Evolutionary conservation across 1,140 invertebrate genomes (phyloP).

Genomic region (Armadillidium nasatum): DNA sequence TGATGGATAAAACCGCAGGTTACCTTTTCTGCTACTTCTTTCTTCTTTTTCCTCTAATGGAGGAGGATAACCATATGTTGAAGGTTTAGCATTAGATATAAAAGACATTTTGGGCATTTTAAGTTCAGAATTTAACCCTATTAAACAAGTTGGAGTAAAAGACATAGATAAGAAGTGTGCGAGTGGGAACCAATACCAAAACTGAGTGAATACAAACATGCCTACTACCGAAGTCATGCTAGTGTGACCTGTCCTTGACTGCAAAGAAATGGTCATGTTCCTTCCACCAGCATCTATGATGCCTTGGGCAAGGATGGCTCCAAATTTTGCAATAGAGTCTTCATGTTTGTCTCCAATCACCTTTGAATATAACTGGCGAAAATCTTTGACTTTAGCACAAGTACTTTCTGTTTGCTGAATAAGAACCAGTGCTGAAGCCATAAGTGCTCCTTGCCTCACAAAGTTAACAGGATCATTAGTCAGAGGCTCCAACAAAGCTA

Average conservation of each 20-base stretch:
- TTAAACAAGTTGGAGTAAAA: conserved; percentile 93
- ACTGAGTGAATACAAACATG: conserved; percentile 96
- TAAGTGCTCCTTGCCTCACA: conserved; percentile 94
- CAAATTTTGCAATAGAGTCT: conserved; percentile 99
- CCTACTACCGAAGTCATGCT: conserved; percentile 97
- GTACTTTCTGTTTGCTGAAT: conserved; percentile 96
- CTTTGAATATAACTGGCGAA: conserved; percentile 84
- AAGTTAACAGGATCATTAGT: conserved; percentile 98
- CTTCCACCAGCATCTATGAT: conserved; percentile 87
- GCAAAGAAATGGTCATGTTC: conserved; percentile 91
- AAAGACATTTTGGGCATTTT: conserved; percentile 62
- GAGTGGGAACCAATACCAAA: conserved; percentile 99
- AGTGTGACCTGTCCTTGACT: conserved; percentile 94
- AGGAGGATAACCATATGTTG: conserved; percentile 92
- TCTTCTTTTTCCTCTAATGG: conserved; percentile 68
- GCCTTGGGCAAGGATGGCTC: conserved; percentile 95
- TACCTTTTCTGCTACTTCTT: conserved; percentile 60
- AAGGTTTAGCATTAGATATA: conserved; percentile 88
- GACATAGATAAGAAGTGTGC: conserved; percentile 91
- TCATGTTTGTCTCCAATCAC: conserved; percentile 98
- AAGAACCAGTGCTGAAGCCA: conserved; percentile 94
- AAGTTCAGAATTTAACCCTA: conserved; percentile 88
- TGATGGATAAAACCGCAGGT: conserved; percentile 73
- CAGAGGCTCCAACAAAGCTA: conserved; percentile 94
- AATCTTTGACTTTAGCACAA: conserved; percentile 78